Percentiles rank a stretch among this genome's conserved stretches.
Conservation (phyloP, 2,888 invertebrate genomes). For the Trachelus troglodyta region DNA sequence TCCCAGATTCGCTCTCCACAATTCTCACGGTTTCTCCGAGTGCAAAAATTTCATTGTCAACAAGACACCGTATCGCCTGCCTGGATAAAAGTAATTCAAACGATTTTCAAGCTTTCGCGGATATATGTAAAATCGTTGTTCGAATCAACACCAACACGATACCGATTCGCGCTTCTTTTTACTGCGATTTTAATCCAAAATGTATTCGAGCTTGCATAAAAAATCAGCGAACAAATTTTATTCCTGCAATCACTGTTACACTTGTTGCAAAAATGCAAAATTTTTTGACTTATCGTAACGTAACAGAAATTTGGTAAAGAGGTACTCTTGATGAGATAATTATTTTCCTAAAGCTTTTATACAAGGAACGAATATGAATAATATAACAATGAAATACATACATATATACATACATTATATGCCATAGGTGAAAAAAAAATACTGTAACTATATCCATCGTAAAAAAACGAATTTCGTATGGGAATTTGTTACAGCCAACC, state of each 20-base stretch:
- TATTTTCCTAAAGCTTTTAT: conserved; percentile 62
- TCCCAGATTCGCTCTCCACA: neutral
- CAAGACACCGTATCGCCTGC: neutral
- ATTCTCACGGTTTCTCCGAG: neutral
- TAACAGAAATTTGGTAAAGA: neutral
- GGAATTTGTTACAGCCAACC: neutral
- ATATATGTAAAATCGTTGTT: neutral
- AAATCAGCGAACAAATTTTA: no score
- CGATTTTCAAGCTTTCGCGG: neutral
- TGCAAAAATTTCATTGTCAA: neutral
- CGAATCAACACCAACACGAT: neutral
- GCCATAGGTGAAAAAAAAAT: neutral
- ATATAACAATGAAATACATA: neutral
- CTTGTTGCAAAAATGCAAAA: neutral
- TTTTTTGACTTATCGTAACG: neutral
- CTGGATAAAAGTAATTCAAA: neutral
- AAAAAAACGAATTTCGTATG: neutral
- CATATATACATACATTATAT: neutral
- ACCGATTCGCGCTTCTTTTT: neutral
- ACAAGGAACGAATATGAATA: conserved; percentile 28
- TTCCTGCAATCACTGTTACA: no score
- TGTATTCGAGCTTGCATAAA: neutral
- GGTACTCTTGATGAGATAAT: conserved; percentile 43
- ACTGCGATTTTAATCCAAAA: neutral
- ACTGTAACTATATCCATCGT: neutral